phyloP scores from a whole-genome alignment of 2,888 invertebrate species.

The Drosophila melanosoma region DNA sequence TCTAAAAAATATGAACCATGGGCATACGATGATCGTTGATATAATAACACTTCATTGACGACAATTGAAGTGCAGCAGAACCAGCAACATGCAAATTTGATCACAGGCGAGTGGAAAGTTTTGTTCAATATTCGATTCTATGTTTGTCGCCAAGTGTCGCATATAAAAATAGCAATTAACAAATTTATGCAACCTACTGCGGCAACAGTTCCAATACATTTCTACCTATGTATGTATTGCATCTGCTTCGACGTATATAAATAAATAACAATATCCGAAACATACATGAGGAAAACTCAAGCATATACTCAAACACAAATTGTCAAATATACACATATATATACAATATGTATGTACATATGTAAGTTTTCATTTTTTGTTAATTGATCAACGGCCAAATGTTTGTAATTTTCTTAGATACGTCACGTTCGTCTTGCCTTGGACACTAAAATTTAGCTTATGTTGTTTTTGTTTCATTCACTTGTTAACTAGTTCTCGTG shows the following conservation, averaged over 20 bases:
- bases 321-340: conserved; percentile 2
- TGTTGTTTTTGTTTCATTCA: conserved; percentile 4
- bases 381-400: conserved; percentile 58
- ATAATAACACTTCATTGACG: conserved; percentile 68
- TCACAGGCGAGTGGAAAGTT: conserved; percentile 73
- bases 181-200: conserved; percentile 71
- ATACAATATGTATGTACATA: conserved; percentile 10
- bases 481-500: conserved; percentile 6
- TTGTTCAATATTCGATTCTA: conserved; percentile 60
- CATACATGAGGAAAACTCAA: conserved; percentile 2
- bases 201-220: conserved; percentile 29
- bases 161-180: conserved; percentile 77
- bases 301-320: background rate
- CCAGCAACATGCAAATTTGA: conserved; percentile 49
- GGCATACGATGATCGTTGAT: conserved; percentile 29
- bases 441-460: conserved; percentile 35
- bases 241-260: conserved; percentile 33
- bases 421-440: conserved; percentile 35
- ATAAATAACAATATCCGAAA: conserved; percentile 32
- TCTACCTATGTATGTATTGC: conserved; percentile 22
- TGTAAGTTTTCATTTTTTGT: conserved; percentile 7
- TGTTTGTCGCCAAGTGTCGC: conserved; percentile 57
- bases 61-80: conserved; percentile 69
- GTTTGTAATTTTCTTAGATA: conserved; percentile 42
- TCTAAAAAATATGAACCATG: conserved; percentile 8